These are phyloP conservation scores for Octopus sinensis DNA, from an alignment of 1,140 invertebrate genomes.

Conservation along the genomic window DNA sequence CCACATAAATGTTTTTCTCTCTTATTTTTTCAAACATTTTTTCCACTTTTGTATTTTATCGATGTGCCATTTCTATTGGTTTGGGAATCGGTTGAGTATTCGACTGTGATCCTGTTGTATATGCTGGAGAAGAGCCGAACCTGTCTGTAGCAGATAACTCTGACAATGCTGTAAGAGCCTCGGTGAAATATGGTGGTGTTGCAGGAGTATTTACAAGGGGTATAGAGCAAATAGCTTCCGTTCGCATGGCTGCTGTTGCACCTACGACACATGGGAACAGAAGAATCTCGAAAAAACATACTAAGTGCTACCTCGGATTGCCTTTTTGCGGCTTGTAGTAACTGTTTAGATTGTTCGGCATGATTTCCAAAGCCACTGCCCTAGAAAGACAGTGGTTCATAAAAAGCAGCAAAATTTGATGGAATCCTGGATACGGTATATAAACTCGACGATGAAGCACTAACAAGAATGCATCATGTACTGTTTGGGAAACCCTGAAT, in stretches of 20 bases:
- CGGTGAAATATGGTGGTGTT: constrained; percentile 51
- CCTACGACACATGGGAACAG: constrained; percentile 72
- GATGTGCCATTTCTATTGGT: constrained; percentile 47
- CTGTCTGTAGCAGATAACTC: constrained; percentile 51
- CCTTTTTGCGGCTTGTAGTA: constrained; percentile 88
- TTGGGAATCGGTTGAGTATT: constrained; percentile 46
- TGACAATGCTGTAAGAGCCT: constrained; percentile 42
- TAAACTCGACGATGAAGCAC: too few relatives aligned
- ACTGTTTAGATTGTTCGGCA: constrained; percentile 87
- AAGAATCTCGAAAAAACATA: constrained; percentile 92
- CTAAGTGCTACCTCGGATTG: constrained; percentile 93
- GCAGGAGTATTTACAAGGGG: constrained; percentile 52
- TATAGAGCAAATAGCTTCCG: constrained; percentile 53
- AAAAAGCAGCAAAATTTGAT: too few relatives aligned
- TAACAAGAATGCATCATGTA: too few relatives aligned
- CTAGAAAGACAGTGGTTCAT: too few relatives aligned
- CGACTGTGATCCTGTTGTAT: constrained; percentile 42
- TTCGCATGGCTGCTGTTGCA: constrained; percentile 60
- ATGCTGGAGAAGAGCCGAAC: constrained; percentile 41
- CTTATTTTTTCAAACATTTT: not conserved
- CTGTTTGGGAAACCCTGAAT: too few relatives aligned
- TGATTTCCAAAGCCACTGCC: too few relatives aligned
- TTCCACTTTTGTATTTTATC: constrained; percentile 28
- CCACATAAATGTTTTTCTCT: not conserved
- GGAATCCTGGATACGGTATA: too few relatives aligned